A percentile compares a stretch with the other conserved stretches of the same genome.
These are phyloP conservation scores for Blastobasis lacticolella DNA, from an alignment of 2,888 invertebrate genomes.

Conservation along the genomic window DNA sequence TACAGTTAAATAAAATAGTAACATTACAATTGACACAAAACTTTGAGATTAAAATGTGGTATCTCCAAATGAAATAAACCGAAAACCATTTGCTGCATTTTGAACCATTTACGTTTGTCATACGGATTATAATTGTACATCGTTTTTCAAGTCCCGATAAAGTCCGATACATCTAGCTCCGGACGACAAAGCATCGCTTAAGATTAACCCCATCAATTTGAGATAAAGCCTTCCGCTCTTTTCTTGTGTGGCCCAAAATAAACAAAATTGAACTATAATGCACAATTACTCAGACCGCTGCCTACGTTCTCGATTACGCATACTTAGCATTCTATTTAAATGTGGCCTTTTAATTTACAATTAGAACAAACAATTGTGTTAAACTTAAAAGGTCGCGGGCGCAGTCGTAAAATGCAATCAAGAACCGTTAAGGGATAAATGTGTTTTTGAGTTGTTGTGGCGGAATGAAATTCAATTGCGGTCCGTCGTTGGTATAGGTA, in stretches of 20 bases:
- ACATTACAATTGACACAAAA: too few species aligned
- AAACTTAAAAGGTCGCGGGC: neutral
- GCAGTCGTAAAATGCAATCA: constrained; percentile 5
- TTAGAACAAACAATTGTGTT: neutral
- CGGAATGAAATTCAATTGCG: constrained; percentile 2
- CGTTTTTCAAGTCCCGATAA: constrained; percentile 23
- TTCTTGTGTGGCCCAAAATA: constrained; percentile 43
- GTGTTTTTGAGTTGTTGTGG: neutral
- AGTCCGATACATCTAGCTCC: constrained; percentile 34
- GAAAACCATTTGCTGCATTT: too few species aligned
- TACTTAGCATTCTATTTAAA: neutral
- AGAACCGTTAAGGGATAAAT: neutral
- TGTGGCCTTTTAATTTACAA: neutral
- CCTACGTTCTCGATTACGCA: neutral
- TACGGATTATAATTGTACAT: too few species aligned
- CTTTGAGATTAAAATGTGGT: too few species aligned
- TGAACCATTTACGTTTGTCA: too few species aligned
- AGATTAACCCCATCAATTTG: constrained; percentile 60
- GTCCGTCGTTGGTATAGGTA: constrained; percentile 3
- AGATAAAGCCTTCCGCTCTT: constrained; percentile 49
- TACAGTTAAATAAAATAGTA: constrained; percentile 6
- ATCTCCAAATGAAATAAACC: too few species aligned
- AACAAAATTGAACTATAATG: neutral
- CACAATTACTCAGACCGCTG: neutral
- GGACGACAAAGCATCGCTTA: constrained; percentile 50